Percentiles rank a stretch among this genome's conserved stretches.
Conservation (phyloP, 2,888 invertebrate species). For the Metallyticus violacea region DNA sequence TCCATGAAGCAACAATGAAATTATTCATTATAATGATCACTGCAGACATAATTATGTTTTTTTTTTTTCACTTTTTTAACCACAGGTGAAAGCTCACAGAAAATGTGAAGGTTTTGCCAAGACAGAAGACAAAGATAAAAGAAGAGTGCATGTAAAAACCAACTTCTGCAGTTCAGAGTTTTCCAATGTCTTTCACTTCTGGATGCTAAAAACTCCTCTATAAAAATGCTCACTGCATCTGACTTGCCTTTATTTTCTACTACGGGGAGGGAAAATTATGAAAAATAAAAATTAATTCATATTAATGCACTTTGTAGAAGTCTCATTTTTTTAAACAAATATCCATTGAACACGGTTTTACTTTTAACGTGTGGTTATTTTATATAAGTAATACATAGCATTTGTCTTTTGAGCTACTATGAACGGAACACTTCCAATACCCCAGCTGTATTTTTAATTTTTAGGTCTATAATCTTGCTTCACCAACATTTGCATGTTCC, state of each 20-base stretch:
- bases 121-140: neutral
- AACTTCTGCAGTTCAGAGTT: neutral
- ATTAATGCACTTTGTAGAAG: conserved; percentile 33
- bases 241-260: conserved; percentile 5
- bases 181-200: neutral
- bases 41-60: neutral
- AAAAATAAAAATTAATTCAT: conserved; percentile 30
- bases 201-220: neutral
- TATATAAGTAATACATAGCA: conserved; percentile 5
- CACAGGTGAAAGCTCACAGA: conserved; percentile 20
- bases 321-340: conserved; percentile 19
- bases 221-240: neutral
- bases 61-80: neutral
- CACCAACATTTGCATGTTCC: neutral
- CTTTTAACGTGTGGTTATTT: conserved; percentile 12
- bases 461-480: neutral
- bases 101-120: neutral
- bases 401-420: conserved; percentile 29
- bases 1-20: conserved; percentile 5
- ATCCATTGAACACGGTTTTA: conserved; percentile 23
- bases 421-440: conserved; percentile 1
- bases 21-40: neutral
- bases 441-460: neutral
- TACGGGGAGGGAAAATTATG: conserved; percentile 13
- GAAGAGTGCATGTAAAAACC: neutral